Conservation (phyloP, 2,888 invertebrate species). For the Perithous albicinctus region DNA sequence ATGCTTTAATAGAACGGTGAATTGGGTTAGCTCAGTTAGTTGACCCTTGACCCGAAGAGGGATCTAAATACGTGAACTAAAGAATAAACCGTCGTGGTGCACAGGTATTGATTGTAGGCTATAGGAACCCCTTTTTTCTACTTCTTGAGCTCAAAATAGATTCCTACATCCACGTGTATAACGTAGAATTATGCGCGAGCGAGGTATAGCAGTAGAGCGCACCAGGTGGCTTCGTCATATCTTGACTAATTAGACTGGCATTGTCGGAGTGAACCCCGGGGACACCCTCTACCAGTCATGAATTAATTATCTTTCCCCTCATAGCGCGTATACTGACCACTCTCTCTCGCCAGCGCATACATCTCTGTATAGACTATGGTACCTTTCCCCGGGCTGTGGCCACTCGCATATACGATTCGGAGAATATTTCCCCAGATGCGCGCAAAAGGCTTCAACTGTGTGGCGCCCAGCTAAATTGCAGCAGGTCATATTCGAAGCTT, state of each 20-base stretch:
- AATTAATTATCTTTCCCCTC: slow-evolving; percentile 78
- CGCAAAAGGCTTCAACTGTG: not conserved
- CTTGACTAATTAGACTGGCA: slow-evolving; percentile 80
- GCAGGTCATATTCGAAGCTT: not conserved
- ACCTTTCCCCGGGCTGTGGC: slow-evolving; percentile 30
- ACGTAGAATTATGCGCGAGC: slow-evolving; percentile 12
- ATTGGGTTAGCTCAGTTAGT: slow-evolving; percentile 5
- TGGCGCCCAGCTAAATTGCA: not conserved
- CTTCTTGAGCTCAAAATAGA: slow-evolving; percentile 30
- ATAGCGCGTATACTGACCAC: slow-evolving; percentile 70
- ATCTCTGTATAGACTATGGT: slow-evolving; percentile 38
- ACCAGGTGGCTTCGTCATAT: slow-evolving; percentile 76
- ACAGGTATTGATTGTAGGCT: slow-evolving; percentile 23
- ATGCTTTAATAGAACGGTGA: slow-evolving; percentile 4
- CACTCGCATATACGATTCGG: slow-evolving; percentile 55
- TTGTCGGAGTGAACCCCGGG: slow-evolving; percentile 77
- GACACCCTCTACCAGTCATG: slow-evolving; percentile 74
- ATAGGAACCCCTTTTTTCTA: not conserved
- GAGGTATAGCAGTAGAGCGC: slow-evolving; percentile 19
- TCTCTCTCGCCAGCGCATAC: slow-evolving; percentile 65
- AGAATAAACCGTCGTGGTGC: slow-evolving; percentile 5
- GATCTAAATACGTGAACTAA: not conserved
- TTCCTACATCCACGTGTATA: not conserved
- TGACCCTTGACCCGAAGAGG: slow-evolving; percentile 14
- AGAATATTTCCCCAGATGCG: slow-evolving; percentile 51